phyloP scores from a whole-genome alignment of 2,888 invertebrate species.

The Philopedon plagiatum region DNA sequence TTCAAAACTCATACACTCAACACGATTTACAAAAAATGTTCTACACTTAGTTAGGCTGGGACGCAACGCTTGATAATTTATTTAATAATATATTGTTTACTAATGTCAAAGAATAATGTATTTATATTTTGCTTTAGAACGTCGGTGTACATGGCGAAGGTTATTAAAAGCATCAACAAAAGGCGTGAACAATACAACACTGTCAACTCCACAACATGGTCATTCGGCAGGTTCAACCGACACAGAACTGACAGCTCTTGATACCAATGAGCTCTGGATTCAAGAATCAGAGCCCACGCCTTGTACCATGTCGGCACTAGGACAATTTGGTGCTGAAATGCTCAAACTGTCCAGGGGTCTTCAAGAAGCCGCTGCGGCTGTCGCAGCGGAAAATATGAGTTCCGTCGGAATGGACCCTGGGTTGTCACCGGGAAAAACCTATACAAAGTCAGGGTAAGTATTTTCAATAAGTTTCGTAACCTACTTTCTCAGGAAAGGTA shows the following conservation, averaged over 20 bases:
- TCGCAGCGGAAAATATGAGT: conserved; percentile 40
- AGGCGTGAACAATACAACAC: conserved; percentile 55
- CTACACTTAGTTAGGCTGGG: too few relatives aligned
- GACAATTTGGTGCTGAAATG: conserved; percentile 91
- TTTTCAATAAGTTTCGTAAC: too few relatives aligned
- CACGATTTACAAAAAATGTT: too few relatives aligned
- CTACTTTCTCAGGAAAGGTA: too few relatives aligned
- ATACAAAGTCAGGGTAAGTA: conserved; percentile 59
- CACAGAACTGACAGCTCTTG: conserved; percentile 86
- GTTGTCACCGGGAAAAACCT: conserved; percentile 51
- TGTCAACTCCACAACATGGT: conserved; percentile 76
- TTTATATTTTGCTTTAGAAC: conserved; percentile 70
- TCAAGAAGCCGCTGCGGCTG: conserved; percentile 75
- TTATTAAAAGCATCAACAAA: conserved; percentile 56
- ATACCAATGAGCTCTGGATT: conserved; percentile 88
- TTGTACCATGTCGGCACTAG: conserved; percentile 87
- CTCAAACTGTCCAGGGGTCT: conserved; percentile 85
- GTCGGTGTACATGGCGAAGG: conserved; percentile 83
- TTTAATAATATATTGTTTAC: too few relatives aligned
- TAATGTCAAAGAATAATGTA: too few relatives aligned
- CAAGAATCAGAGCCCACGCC: conserved; percentile 79
- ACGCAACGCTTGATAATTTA: too few relatives aligned
- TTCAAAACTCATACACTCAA: too few relatives aligned
- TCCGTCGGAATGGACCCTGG: conserved; percentile 33
- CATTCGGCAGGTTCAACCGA: conserved; percentile 85